Evolutionary conservation across 2,888 invertebrate species (phyloP).

Genomic region (Notocelia uddmanniana): DNA sequence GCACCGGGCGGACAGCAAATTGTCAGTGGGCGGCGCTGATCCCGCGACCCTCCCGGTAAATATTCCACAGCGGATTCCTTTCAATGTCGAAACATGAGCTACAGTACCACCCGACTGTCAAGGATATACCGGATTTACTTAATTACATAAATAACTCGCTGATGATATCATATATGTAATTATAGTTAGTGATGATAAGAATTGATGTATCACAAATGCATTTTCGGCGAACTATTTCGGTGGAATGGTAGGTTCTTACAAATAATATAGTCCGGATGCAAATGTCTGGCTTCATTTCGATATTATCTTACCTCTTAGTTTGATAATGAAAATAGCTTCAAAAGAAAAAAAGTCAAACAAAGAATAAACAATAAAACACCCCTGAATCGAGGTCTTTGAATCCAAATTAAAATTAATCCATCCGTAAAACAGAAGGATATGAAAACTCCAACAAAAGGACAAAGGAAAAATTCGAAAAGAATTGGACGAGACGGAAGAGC

Average conservation of each 20-base stretch:
- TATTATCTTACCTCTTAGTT: conserved; percentile 26
- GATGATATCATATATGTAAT: conserved; percentile 6
- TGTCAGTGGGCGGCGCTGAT: conserved; percentile 80
- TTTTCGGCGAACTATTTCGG: conserved; percentile 1
- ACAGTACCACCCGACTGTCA: conserved; percentile 29
- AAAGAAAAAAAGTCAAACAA: conserved; percentile 55
- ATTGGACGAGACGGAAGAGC: conserved; percentile 63
- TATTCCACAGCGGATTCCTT: conserved; percentile 57
- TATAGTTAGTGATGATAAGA: conserved; percentile 1
- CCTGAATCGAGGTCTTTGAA: conserved; percentile 59
- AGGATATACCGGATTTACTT: conserved; percentile 36
- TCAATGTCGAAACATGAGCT: conserved; percentile 39
- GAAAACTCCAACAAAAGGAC: conserved; percentile 76
- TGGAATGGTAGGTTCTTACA: background rate
- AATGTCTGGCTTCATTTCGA: conserved; percentile 28
- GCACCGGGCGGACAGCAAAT: conserved; percentile 73
- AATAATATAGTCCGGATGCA: background rate
- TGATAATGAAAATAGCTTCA: conserved; percentile 48
- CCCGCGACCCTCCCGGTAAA: conserved; percentile 78
- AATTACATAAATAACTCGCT: conserved; percentile 1
- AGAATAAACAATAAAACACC: conserved; percentile 47
- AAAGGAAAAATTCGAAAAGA: conserved; percentile 73
- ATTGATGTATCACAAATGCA: background rate
- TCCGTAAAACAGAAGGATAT: conserved; percentile 79
- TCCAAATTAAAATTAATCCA: conserved; percentile 80